Base-by-base conservation (phyloP, 2,797 vertebrate genomes). In the Melanogrammus aeglefinus region DNA sequence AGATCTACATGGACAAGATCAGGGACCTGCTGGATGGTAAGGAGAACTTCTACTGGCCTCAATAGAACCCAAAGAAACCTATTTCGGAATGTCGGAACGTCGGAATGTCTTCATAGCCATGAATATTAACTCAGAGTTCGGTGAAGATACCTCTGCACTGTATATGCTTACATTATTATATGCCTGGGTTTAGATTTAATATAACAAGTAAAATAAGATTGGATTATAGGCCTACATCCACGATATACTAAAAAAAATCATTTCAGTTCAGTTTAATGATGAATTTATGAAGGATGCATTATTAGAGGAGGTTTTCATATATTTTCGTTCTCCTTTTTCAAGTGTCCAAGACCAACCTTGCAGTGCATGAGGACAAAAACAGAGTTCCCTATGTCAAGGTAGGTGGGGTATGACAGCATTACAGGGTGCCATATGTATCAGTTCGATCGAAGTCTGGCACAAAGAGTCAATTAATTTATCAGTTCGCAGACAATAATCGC, bases 1-100 rank as follows among this genome's bases (percentile, higher is more conserved):
- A 97, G 91, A 97, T 97, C 82, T 97, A 97, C 91, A 75, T 97
- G 95, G 96, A 97, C 91, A 97, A 97, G 94, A 97, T 97, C 86
- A 92, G 96, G 88, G 96, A 97, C 91, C 92, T 97, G 2, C 91
- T 97, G 1, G 96, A 97, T 70, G 96, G 96, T 96, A 73, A 94
- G 94, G 12, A 2, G 1, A 63, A 24, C 57, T 6, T 63, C 57
- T 24, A 63, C 57, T 24, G 7, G n/a, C 57, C 57, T 63, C 57
- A 63, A 10, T n/a, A 24, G 21, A 24, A 63, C 57, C 57, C 57
- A 63, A 7, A 18, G 3, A 57, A 57, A 16, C 44, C 14, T 57
- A 44, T 44, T 12, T 44, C 41, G 38, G 38, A 38, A 38, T 36
- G 36, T 36, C 4, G 31, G 31, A 33, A 33, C 7, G 35, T 36